Evolutionary conservation across 2,888 invertebrate genomes (phyloP), one percentile per base, ranked within the genome.

Genomic region (Cosmopolites sordidus): DNA sequence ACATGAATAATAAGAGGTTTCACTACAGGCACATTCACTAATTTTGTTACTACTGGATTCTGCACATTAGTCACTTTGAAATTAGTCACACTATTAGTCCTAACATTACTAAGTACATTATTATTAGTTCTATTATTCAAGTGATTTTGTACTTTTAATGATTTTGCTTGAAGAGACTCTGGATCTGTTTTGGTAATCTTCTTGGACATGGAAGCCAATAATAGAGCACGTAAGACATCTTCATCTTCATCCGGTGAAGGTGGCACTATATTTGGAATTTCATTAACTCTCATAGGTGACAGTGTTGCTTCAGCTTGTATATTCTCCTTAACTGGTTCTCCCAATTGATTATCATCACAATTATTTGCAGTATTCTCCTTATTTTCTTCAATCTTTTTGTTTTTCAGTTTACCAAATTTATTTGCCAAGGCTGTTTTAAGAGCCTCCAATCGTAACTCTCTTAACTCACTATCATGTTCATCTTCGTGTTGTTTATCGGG

Each of bases 351-450:
- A 18, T 41, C 43, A 14, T 33, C 48, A 46, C 22, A 37, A 22
- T 59, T 48, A 54, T 60, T 54, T 51, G 53, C 54, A 48, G 52
- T 60, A 48, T 65, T 64, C 60, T 69, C 65, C 54, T 67, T 66
- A 54, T 64, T 62, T 11, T 48, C 61, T 22, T 66, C 65, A n/a
- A 62, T 61, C 65, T 69, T 71, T 42, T 66, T 61, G 54, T 68
- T 69, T 69, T 80, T 80, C 66, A 80, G 76, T 67, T 82, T 79
- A 59, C 79, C 77, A 52, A 80, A 82, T 69, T 84, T 84, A 62
- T 84, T 84, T 38, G 84, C 64, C 39, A 84, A 73, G 4, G 85
- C 82, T n/a, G 86, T 84, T 61, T 79, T 81, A n/a, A 86, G 71
- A 48, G 85, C 86, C 58, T 82, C 83, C 60, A 83, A 70, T 60